Base-by-base conservation (phyloP, 2,888 invertebrate genomes). In the Chrysina gloriosa region DNA sequence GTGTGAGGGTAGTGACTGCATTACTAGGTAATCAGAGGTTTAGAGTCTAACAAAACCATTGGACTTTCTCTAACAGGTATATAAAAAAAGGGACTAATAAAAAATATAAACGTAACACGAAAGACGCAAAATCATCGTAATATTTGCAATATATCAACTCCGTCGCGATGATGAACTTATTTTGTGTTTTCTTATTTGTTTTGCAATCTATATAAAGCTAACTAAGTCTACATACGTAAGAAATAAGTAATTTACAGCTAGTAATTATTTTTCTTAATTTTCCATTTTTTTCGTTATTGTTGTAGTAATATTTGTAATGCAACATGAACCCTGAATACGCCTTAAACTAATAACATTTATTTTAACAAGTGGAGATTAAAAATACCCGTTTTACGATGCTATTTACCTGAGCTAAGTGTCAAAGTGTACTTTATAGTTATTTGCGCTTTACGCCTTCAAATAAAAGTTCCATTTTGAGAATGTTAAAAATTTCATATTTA, bases 321-420 rank as follows among this genome's bases (percentile, higher is more conserved):
- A 64, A 34, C 64, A 68, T 66, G 76, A 78, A 79, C 79, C 78
- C 78, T 78, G 79, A 77, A 79, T 65, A 42, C 75, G 78, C 77
- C 78, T 68, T 63, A 68, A 61, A 68, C 63, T 68, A 68, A 63
- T 63, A 52, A 65, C 64, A 52, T 65, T 65, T 65, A 65, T 45
- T 63, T 68, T 63, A 68, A 68, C 54, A 63, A 68, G 68, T 68
- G 63, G 68, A 68, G 68, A 68, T 68, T 68, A 68, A 68, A 66
- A 68, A 68, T 68, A 68, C 68, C 68, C 68, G 68, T 68, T 68
- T 68, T n/a, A 68, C 42, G 63, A 68, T 68, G 54, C 63, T 50
- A 54, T 54, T 52, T 54, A 68, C 68, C 68, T 68, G 68, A 68
- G 68, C 63, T 68, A 68, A 54, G 63, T 61, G 67, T 63, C 63